Conservation (phyloP, 2,888 invertebrate species). For the Trachelus iudaicus region DNA sequence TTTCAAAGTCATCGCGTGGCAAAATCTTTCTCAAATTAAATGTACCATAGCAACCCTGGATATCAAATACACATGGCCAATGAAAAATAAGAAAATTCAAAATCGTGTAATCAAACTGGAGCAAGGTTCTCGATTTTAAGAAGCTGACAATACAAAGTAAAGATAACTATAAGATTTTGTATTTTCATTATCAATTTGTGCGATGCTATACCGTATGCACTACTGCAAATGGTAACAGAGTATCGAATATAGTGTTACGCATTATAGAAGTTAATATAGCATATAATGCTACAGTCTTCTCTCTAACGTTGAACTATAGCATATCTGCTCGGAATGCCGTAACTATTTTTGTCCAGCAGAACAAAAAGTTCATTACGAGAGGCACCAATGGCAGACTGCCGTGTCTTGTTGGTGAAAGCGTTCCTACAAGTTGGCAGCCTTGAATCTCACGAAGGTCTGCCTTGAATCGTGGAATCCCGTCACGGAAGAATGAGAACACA, state of each 20-base stretch:
- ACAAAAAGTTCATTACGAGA: not conserved
- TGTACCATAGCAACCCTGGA: not conserved
- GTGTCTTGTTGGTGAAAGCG: not conserved
- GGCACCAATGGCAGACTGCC: not conserved
- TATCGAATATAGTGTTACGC: not conserved
- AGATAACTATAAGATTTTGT: not conserved
- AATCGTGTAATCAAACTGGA: not conserved
- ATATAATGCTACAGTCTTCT: not conserved
- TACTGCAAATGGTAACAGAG: not conserved
- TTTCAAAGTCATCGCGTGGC: not conserved
- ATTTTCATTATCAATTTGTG: not conserved
- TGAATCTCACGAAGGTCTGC: not conserved
- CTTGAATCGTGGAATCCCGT: not conserved
- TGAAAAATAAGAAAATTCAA: too few relatives aligned
- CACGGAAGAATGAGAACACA: slow-evolving; percentile 3
- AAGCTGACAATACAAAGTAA: not conserved
- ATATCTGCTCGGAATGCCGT: not conserved
- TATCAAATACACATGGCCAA: too few relatives aligned
- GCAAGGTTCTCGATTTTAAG: not conserved
- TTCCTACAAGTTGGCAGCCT: not conserved
- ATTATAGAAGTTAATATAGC: not conserved
- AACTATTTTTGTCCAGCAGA: not conserved
- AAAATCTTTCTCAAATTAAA: not conserved
- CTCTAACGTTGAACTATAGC: not conserved
- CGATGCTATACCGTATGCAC: not conserved